Base-by-base conservation (phyloP, 2,797 vertebrate species). In the Stomatorhinus walkeri region DNA sequence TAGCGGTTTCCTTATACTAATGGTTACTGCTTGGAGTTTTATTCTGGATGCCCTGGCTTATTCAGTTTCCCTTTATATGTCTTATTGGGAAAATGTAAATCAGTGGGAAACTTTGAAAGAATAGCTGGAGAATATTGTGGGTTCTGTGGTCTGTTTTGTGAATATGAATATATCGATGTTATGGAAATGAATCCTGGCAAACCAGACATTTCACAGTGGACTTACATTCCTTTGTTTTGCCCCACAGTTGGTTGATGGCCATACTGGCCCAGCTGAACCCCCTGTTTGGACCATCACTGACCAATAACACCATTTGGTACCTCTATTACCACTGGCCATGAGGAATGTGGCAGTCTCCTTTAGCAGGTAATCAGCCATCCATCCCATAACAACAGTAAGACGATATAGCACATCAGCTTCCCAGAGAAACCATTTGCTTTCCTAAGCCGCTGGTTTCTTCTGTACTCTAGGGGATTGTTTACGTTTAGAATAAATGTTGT, bases 261-360 rank as follows among this genome's bases (percentile, higher is more conserved):
- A 98, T 99, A 92, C 95, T 99, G 91, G 95, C 98, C 90, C 98
- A 99, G 32, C 95, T 99, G 90, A 99, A 99, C 94, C 98, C 98
- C 1, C 95, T 99, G 24, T 96, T 98, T 93, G 98, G 98, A 90
- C 98, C 98, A 0, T 91, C 97, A 83, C 91, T 99, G 93, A 96
- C 91, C 90, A 96, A 95, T 87, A 95, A 99, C 16, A 95, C 95
- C 88, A 97, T 99, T 94, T 97, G 96, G 96, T 99, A 98, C 92
- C 96, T 99, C 88, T 92, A 61, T 24, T 46, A 92, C 91, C 97
- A 98, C 87, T 99, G 97, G 98, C 92, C 95, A 89, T 99, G 48
- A 64, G 28, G 0, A 51, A 9, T 40, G 19, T 4, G 51, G 12
- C 79, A 43, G 51, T 51, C 84, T 12, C 59, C 61, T 59, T 14